A percentile compares a stretch with the other conserved stretches of the same genome.
phyloP scores from a whole-genome alignment of 2,888 invertebrate genomes.

The Pedicia rivosa region DNA sequence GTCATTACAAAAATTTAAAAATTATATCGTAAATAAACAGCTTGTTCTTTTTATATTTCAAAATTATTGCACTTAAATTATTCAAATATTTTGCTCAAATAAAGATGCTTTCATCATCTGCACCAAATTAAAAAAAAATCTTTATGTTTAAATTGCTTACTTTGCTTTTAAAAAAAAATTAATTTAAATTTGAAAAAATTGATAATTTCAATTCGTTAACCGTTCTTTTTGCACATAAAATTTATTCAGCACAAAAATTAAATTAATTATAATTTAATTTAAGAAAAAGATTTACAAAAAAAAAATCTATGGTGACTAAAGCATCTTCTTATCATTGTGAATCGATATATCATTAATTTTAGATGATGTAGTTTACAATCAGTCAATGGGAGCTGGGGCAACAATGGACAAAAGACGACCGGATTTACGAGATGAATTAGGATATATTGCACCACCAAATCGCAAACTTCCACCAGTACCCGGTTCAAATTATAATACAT shows the following conservation, averaged over 20 bases:
- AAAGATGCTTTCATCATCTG: conserved; percentile 6
- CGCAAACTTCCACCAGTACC: conserved; percentile 84
- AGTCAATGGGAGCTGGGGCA: conserved; percentile 54
- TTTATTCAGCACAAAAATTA: too few species aligned
- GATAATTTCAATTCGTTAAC: conserved; percentile 1
- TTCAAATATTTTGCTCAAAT: too few species aligned
- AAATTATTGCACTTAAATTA: too few species aligned
- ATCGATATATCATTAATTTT: conserved; percentile 28
- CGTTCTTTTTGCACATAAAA: conserved; percentile 2
- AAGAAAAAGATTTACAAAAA: conserved; percentile 8
- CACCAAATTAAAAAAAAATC: background rate
- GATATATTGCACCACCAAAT: conserved; percentile 87
- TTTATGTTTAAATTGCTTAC: conserved; percentile 1
- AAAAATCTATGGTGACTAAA: conserved; percentile 22
- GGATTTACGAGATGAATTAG: conserved; percentile 71
- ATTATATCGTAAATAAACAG: too few species aligned
- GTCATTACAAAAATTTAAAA: too few species aligned
- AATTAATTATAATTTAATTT: conserved; percentile 7
- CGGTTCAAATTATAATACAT: conserved; percentile 85
- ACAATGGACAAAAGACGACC: conserved; percentile 74
- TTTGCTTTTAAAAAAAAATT: conserved; percentile 1
- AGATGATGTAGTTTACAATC: conserved; percentile 88
- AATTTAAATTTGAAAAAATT: conserved; percentile 1
- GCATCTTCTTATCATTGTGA: conserved; percentile 29
- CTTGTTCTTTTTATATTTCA: too few species aligned